These are phyloP conservation scores for Chaetodon trifascialis DNA, from an alignment of 2,113 vertebrate genomes.

Conservation along the genomic window DNA sequence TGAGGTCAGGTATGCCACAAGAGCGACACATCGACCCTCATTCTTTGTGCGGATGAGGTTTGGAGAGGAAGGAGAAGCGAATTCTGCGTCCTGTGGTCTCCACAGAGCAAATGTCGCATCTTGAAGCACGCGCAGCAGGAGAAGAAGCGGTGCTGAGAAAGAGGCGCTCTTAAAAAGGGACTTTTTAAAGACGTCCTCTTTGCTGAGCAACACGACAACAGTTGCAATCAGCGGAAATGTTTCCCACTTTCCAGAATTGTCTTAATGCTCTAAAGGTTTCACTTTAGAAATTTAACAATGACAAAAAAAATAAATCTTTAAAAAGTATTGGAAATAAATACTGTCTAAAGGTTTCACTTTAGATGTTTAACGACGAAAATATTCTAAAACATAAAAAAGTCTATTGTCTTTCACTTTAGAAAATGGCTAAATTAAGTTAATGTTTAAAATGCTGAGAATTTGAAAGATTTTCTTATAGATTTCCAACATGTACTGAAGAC, in stretches of 20 bases:
- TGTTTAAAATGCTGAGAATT: conserved; percentile 25
- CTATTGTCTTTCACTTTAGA: conserved; percentile 63
- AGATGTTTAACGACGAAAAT: conserved; percentile 73
- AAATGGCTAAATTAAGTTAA: conserved; percentile 36
- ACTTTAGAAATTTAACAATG: conserved; percentile 81
- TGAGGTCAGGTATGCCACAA: conserved; percentile 82
- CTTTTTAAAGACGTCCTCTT: conserved; percentile 77
- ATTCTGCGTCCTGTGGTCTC: conserved; percentile 64
- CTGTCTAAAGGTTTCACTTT: conserved; percentile 86
- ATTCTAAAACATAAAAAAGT: conserved; percentile 32
- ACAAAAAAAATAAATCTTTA: conserved; percentile 34
- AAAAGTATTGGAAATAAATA: conserved; percentile 20
- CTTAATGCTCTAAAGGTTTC: conserved; percentile 85
- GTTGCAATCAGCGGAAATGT: conserved; percentile 73
- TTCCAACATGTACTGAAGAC: conserved; percentile 12
- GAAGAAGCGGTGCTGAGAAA: conserved; percentile 85
- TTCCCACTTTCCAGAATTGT: conserved; percentile 82
- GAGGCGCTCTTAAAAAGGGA: conserved; percentile 79
- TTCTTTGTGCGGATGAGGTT: conserved; percentile 90
- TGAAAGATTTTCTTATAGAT: conserved; percentile 36
- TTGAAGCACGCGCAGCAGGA: conserved; percentile 83
- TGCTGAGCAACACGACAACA: conserved; percentile 77
- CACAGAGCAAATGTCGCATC: conserved; percentile 74
- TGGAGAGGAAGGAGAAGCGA: conserved; percentile 87
- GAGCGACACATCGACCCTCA: conserved; percentile 85